Percentiles rank a stretch among this genome's conserved stretches.
Evolutionary conservation across 2,797 vertebrate genomes (phyloP).

Genomic region (Sternotherus odoratus): DNA sequence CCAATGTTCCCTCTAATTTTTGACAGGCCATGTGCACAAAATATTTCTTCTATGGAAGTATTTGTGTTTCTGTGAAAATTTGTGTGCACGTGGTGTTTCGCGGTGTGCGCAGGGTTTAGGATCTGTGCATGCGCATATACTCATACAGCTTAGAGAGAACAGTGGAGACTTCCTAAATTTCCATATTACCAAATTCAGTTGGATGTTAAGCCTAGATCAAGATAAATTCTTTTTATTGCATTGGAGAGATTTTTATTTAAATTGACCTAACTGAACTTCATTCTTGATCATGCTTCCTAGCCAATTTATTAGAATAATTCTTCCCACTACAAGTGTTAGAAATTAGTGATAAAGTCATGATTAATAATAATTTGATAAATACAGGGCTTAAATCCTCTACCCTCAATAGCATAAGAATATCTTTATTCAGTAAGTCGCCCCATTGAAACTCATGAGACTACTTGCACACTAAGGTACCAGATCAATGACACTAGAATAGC

Average conservation of each 20-base stretch:
- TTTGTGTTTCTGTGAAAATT: no score
- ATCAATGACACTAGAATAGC: neutral
- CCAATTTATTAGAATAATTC: neutral
- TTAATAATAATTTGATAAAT: neutral
- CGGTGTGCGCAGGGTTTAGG: no score
- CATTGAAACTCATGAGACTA: neutral
- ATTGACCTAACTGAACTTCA: neutral
- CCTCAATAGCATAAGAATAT: neutral
- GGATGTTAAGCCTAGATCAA: fast-evolving
- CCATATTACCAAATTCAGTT: neutral
- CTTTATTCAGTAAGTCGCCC: neutral
- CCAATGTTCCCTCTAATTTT: no score
- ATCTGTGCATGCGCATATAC: no score
- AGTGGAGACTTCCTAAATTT: neutral
- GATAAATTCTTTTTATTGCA: neutral
- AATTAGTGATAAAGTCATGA: neutral
- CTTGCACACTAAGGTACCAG: no score
- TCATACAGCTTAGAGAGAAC: no score
- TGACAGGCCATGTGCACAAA: no score
- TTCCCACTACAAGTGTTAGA: neutral
- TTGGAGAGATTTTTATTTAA: neutral
- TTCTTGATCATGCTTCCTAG: neutral
- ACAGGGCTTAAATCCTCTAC: neutral
- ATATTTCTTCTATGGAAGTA: no score
- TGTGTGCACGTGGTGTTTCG: no score